Conservation (phyloP, 2,888 invertebrate species). For the Camponotus fellah region DNA sequence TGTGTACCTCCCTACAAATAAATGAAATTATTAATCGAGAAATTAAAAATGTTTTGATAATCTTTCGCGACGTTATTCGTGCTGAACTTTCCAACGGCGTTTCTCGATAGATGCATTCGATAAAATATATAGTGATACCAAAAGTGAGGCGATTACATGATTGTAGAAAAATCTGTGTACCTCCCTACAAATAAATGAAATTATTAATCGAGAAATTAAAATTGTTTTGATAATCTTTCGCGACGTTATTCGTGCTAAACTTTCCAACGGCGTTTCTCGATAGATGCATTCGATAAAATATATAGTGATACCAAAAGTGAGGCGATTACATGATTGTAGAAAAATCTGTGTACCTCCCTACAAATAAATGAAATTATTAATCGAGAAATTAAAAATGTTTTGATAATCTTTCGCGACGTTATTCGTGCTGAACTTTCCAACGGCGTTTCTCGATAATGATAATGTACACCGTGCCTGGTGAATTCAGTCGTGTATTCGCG, state of each 20-base stretch:
- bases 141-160: too few relatives aligned
- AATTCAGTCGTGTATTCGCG: background rate
- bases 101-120: too few relatives aligned
- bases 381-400: background rate
- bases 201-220: too few relatives aligned
- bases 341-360: background rate
- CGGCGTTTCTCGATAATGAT: background rate
- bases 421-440: background rate
- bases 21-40: background rate
- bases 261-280: too few relatives aligned
- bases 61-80: background rate
- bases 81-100: background rate
- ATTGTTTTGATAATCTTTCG: too few relatives aligned
- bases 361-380: background rate
- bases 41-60: background rate
- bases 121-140: too few relatives aligned
- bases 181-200: too few relatives aligned
- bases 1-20: background rate
- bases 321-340: background rate
- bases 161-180: too few relatives aligned
- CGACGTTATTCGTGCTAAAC: too few relatives aligned
- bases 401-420: background rate
- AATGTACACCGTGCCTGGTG: background rate
- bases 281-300: background rate
- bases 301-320: background rate